Evolutionary conservation across 1,140 invertebrate species (phyloP).

Genomic region (Drosophila obscura): DNA sequence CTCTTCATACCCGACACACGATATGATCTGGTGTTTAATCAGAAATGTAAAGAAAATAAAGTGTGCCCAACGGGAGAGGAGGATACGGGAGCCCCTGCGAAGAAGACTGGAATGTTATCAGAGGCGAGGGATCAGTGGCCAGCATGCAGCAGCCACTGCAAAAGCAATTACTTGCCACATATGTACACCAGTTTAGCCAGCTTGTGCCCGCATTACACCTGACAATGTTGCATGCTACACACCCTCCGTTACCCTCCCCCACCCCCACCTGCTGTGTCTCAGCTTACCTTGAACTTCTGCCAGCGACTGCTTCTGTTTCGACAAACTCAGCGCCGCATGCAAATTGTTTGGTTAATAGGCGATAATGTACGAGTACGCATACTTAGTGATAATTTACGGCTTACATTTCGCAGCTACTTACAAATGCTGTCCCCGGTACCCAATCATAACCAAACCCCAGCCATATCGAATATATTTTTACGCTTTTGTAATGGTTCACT

Average conservation of each 20-base stretch:
- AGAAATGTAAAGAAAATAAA: slow-evolving; percentile 71
- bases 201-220: slow-evolving; percentile 17
- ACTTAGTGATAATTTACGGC: slow-evolving; percentile 61
- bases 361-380: slow-evolving; percentile 39
- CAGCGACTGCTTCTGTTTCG: slow-evolving; percentile 21
- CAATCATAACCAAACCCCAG: slow-evolving; percentile 53
- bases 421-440: slow-evolving; percentile 58
- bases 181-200: slow-evolving; percentile 16
- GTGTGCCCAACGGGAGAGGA: slow-evolving; percentile 10
- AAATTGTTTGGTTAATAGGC: slow-evolving; percentile 67
- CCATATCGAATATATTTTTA: slow-evolving; percentile 43
- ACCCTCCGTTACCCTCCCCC: too few relatives aligned
- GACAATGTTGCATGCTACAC: slow-evolving; percentile 30
- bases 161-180: slow-evolving; percentile 68
- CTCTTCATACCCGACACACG: slow-evolving; percentile 50
- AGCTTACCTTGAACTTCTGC: slow-evolving; percentile 66
- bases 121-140: slow-evolving; percentile 35
- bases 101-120: slow-evolving; percentile 69
- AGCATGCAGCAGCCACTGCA: slow-evolving; percentile 39
- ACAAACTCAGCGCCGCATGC: slow-evolving; percentile 34
- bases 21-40: slow-evolving; percentile 67
- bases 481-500: slow-evolving; percentile 57
- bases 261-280: slow-evolving; percentile 19
- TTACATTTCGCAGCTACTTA: slow-evolving; percentile 35
- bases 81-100: slow-evolving; percentile 7